phyloP scores from a whole-genome alignment of 1,140 invertebrate species.

The Tetramorium simillimum region DNA sequence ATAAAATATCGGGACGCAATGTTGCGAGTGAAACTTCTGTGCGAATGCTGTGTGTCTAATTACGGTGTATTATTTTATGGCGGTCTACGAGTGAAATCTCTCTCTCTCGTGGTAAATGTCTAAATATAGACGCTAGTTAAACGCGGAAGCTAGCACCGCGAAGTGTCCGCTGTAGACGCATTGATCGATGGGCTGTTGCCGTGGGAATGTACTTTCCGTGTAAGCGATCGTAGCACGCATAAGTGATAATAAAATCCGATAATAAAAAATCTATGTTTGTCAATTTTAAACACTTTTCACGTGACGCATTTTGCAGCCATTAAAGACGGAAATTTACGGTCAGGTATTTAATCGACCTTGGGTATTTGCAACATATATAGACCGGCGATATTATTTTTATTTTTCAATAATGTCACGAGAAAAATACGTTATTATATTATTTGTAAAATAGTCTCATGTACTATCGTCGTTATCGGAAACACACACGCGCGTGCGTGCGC shows the following conservation, averaged over 20 bases:
- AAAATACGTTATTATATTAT: neutral
- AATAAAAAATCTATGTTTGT: constrained; percentile 21
- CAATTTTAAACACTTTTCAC: neutral
- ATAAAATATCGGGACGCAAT: neutral
- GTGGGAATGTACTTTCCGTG: constrained; percentile 61
- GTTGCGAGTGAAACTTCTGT: neutral
- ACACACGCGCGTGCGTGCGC: neutral
- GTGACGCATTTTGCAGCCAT: neutral
- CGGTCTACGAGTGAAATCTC: constrained; percentile 41
- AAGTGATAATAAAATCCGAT: constrained; percentile 46
- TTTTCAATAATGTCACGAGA: constrained; percentile 9
- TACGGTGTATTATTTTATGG: constrained; percentile 41
- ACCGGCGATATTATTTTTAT: constrained; percentile 34
- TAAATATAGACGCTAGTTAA: constrained; percentile 46
- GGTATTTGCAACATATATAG: constrained; percentile 1
- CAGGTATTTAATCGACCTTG: constrained; percentile 5
- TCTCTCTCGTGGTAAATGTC: constrained; percentile 16
- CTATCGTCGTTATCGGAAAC: neutral
- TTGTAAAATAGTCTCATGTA: neutral
- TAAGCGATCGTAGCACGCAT: neutral
- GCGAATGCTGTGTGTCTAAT: constrained; percentile 22
- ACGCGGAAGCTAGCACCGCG: constrained; percentile 38
- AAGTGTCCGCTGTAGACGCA: constrained; percentile 17
- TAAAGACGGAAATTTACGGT: neutral
- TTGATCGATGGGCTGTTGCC: constrained; percentile 65